phyloP scores from a whole-genome alignment of 2,888 invertebrate species.

The Hedya salicella region DNA sequence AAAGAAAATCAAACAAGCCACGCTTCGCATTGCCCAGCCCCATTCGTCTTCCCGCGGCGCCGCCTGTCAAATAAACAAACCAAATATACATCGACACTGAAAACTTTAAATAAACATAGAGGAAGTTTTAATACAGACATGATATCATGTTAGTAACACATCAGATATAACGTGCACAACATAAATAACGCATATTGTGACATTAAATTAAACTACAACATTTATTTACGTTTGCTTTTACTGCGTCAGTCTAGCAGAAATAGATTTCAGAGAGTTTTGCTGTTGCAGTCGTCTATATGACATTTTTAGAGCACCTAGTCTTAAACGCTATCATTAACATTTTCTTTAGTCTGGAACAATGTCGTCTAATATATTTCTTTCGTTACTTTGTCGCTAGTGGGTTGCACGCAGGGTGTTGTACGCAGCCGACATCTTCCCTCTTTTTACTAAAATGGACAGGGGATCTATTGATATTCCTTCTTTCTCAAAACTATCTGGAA shows the following conservation, averaged over 20 bases:
- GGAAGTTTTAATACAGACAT: conserved; percentile 31
- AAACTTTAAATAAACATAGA: conserved; percentile 34
- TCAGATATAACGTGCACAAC: conserved; percentile 46
- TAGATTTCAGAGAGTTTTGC: conserved; percentile 24
- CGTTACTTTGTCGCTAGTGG: no score
- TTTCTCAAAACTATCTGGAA: no score
- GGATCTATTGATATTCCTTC: no score
- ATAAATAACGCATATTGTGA: conserved; percentile 68
- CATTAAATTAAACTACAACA: conserved; percentile 52
- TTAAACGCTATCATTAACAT: conserved; percentile 16
- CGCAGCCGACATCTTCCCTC: no score
- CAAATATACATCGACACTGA: conserved; percentile 9
- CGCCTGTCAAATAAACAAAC: conserved; percentile 18
- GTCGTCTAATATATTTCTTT: no score
- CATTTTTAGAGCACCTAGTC: conserved; percentile 12
- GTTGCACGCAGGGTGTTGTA: no score
- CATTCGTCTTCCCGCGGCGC: conserved; percentile 24
- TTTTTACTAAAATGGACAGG: no score
- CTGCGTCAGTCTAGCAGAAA: conserved; percentile 28
- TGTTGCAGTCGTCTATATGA: conserved; percentile 14
- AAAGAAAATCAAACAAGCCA: conserved; percentile 25
- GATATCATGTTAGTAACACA: conserved; percentile 30
- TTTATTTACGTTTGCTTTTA: conserved; percentile 11
- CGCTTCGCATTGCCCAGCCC: conserved; percentile 1
- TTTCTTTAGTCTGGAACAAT: background rate